Evolutionary conservation across 2,888 invertebrate species (phyloP).

Genomic region (Galeruca laticollis): DNA sequence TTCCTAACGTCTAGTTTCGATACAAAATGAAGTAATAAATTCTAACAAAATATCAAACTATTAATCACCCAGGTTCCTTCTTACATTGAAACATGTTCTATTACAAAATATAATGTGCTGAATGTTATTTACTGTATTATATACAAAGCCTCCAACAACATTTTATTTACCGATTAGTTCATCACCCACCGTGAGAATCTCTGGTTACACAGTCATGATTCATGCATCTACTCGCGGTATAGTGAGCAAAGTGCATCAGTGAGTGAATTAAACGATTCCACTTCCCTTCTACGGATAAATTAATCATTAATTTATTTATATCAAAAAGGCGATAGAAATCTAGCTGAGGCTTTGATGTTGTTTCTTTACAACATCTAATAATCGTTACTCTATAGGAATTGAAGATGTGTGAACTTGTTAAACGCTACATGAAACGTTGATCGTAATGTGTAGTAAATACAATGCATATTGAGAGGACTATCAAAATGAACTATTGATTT

Average conservation of each 20-base stretch:
- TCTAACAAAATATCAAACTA: not conserved
- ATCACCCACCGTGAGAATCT: constrained; percentile 19
- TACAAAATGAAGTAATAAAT: too few species aligned
- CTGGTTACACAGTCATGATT: constrained; percentile 6
- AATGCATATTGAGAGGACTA: too few species aligned
- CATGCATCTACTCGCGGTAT: constrained; percentile 3
- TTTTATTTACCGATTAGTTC: constrained; percentile 12
- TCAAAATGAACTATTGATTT: too few species aligned
- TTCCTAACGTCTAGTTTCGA: too few species aligned
- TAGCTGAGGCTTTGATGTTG: constrained; percentile 13
- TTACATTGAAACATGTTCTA: not conserved
- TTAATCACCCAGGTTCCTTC: not conserved
- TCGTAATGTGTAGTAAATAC: too few species aligned
- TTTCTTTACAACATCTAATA: not conserved
- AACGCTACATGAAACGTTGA: too few species aligned
- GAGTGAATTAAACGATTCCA: constrained; percentile 20
- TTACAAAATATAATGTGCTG: too few species aligned
- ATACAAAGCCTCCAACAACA: not conserved
- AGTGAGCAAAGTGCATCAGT: constrained; percentile 12
- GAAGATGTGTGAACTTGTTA: too few species aligned
- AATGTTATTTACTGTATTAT: not conserved
- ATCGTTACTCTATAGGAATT: not conserved
- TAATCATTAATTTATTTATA: constrained; percentile 26
- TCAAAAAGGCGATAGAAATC: constrained; percentile 13
- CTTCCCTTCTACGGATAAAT: constrained; percentile 23